These are phyloP conservation scores for Sminthurinus signatus DNA, from an alignment of 1,140 invertebrate genomes.

Conservation along the genomic window DNA sequence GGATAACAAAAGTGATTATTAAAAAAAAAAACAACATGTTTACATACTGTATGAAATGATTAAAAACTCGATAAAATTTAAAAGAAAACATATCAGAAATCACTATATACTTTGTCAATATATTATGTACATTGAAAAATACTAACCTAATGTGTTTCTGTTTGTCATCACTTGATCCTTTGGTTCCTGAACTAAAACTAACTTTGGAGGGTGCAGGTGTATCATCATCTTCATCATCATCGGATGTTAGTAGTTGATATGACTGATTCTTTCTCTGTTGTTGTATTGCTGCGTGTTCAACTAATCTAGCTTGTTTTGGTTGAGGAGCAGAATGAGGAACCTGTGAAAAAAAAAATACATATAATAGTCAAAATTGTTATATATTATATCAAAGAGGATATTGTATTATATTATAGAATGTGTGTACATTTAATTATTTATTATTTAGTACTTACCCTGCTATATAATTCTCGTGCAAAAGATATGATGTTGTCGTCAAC, in stretches of 20 bases:
- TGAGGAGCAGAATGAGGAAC: slow-evolving; percentile 28
- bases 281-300: slow-evolving; percentile 27
- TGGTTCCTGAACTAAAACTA: background rate
- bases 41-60: background rate
- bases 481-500: slow-evolving; percentile 45
- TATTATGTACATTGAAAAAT: background rate
- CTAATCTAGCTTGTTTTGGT: slow-evolving; percentile 15
- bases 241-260: slow-evolving; percentile 31
- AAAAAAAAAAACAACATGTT: too few species aligned
- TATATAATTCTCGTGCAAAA: slow-evolving; percentile 44
- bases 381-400: too few species aligned
- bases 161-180: background rate
- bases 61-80: background rate
- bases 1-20: background rate
- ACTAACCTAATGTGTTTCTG: slow-evolving; percentile 11
- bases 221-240: slow-evolving; percentile 38
- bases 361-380: too few species aligned
- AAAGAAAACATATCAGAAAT: too few species aligned
- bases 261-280: slow-evolving; percentile 30
- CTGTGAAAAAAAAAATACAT: too few species aligned
- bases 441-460: slow-evolving; percentile 16
- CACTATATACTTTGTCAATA: background rate
- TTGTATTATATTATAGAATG: too few species aligned
- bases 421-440: too few species aligned
- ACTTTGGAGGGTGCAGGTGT: background rate